Base-by-base conservation (phyloP, 2,113 vertebrate species). In the Oostethus manadensis region DNA sequence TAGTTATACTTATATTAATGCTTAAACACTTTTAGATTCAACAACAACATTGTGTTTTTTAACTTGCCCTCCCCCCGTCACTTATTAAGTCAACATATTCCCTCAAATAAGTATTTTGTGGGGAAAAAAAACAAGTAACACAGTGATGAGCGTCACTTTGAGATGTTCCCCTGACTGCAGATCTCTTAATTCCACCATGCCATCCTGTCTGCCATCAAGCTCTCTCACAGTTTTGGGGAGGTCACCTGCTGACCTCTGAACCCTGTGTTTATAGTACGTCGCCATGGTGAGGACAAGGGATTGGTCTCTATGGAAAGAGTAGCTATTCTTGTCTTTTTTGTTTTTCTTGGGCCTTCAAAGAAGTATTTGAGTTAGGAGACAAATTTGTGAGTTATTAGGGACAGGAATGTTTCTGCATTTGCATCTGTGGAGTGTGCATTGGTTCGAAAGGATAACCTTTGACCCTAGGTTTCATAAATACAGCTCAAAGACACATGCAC, bases 301-400 rank as follows among this genome's bases (percentile, higher is more conserved):
- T 90, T 88, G 89, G 83, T 71, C 66, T 0, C 86, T 63, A 76
- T 77, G 84, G 90, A 75, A 92, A 90, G 79, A 81, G 62, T 40
- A 73, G 72, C 71, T 68, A 51, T 64, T 71, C 72, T 77, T 71
- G 68, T 79, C 71, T 60, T 58, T 68, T 68, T 72, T 78, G 72
- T 77, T 83, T 79, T 68, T 73, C 55, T 70, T 71, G 44, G 20
- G 56, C 68, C 43, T 66, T 74, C 72, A 66, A 67, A 21, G 71
- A 20, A 50, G 49, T 68, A 48, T 75, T 62, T 61, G 5, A 65
- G 56, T 68, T 55, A 18, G 74, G 60, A 70, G 51, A 63, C 45
- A 44, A 77, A 73, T 73, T 54, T 61, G 56, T 66, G 56, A 70
- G 50, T 77, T 72, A 73, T 65, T 67, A 45, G 46, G 18, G 21